These are phyloP conservation scores for Trypoxylon attenuatum DNA, from an alignment of 2,888 invertebrate genomes.

Conservation along the genomic window DNA sequence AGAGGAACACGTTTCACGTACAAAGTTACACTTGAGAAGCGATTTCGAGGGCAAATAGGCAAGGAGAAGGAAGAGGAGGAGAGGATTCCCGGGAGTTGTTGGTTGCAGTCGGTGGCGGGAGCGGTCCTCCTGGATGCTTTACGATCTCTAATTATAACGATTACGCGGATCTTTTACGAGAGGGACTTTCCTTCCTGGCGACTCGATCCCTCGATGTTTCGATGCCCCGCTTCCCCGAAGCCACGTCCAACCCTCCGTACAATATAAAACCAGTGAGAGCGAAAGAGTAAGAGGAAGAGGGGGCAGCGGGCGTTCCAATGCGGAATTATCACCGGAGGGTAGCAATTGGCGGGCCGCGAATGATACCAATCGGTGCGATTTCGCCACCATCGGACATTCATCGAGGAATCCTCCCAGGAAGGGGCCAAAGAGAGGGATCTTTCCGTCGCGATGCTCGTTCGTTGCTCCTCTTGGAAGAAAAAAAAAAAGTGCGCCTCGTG, in stretches of 20 bases:
- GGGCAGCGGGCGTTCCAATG: too few species aligned
- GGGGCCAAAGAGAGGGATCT: too few species aligned
- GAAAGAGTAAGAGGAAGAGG: neutral
- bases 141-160: slow-evolving; percentile 60
- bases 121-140: slow-evolving; percentile 40
- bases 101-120: too few species aligned
- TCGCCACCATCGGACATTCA: neutral
- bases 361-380: neutral
- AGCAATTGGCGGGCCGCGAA: neutral
- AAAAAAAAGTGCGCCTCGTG: neutral
- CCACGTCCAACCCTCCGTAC: too few species aligned
- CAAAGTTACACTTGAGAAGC: too few species aligned
- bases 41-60: too few species aligned
- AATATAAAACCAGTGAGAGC: neutral
- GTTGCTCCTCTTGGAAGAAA: neutral
- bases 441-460: slow-evolving; percentile 30
- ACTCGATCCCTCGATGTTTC: slow-evolving; percentile 31
- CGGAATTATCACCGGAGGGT: neutral
- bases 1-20: too few species aligned
- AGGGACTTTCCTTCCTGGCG: slow-evolving; percentile 42
- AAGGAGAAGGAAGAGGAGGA: too few species aligned
- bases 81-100: too few species aligned
- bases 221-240: slow-evolving; percentile 47
- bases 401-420: neutral
- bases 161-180: slow-evolving; percentile 50